These are phyloP conservation scores for Donacobius atricapilla DNA, from an alignment of 2,113 vertebrate genomes.

Conservation along the genomic window DNA sequence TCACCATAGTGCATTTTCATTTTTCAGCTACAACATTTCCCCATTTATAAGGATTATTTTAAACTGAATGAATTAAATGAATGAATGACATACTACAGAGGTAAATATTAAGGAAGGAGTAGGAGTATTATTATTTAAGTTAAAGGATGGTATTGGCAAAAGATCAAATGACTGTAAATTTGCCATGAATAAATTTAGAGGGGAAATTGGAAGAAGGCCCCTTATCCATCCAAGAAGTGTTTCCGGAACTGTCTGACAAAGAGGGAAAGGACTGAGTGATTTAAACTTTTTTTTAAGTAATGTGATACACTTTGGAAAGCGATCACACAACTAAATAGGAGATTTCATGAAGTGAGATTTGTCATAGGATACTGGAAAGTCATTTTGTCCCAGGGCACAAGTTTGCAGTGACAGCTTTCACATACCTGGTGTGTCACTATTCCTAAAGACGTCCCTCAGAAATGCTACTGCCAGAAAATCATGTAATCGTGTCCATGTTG, in stretches of 20 bases:
- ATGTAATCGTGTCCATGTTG: background rate
- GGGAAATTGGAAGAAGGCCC: background rate
- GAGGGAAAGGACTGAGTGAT: background rate
- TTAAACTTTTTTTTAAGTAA: background rate
- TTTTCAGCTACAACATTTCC: conserved; percentile 43
- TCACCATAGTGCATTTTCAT: conserved; percentile 30
- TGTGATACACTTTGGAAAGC: background rate
- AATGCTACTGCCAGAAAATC: background rate
- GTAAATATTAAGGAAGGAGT: conserved; percentile 45
- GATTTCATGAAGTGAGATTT: background rate
- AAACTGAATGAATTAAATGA: conserved; percentile 8
- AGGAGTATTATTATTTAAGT: conserved; percentile 7
- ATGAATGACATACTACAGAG: background rate
- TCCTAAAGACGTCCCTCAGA: background rate
- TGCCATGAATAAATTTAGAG: conserved; percentile 16
- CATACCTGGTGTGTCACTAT: background rate
- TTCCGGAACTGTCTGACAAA: background rate
- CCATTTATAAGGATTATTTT: conserved; percentile 53
- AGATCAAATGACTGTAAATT: conserved; percentile 35
- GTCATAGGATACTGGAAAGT: background rate
- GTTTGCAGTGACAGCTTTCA: background rate
- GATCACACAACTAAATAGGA: background rate
- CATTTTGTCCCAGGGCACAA: background rate
- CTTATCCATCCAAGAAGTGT: background rate
- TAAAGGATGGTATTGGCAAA: conserved; percentile 29